A percentile compares a stretch with the other conserved stretches of the same genome.
These are phyloP conservation scores for Wiebesia pumilae DNA, from an alignment of 1,140 invertebrate genomes.

Conservation along the genomic window DNA sequence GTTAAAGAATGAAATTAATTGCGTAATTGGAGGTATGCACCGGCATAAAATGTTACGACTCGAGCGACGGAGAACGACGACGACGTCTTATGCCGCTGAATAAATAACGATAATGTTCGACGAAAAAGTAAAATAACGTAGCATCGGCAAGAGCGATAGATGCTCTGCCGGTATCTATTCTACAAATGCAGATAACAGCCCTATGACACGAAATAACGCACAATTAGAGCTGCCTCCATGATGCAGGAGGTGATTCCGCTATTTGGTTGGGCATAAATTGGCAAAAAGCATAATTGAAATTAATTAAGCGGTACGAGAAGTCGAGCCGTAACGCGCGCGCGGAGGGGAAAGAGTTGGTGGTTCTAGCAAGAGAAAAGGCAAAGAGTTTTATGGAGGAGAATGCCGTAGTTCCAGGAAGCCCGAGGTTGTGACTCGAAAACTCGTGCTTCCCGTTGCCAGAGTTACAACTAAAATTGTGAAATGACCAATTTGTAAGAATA, in stretches of 20 bases:
- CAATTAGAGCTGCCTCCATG: background rate
- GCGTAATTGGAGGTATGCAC: too few species aligned
- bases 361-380: background rate
- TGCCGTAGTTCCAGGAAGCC: background rate
- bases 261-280: background rate
- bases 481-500: slow-evolving; percentile 5
- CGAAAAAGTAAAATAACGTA: background rate
- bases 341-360: background rate
- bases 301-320: background rate
- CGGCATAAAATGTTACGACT: too few species aligned
- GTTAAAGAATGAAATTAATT: too few species aligned
- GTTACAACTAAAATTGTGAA: slow-evolving; percentile 3
- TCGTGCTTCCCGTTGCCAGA: background rate
- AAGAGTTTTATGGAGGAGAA: slow-evolving; percentile 4
- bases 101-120: background rate
- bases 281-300: background rate
- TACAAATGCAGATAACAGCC: background rate
- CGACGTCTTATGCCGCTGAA: too few species aligned
- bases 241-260: background rate
- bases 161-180: too few species aligned
- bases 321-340: background rate
- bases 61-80: too few species aligned
- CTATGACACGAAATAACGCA: background rate
- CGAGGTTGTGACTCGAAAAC: background rate
- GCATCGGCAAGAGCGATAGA: background rate